Evolutionary conservation across 1,140 invertebrate species (phyloP).

Genomic region (Lordiphosa clarofinis): DNA sequence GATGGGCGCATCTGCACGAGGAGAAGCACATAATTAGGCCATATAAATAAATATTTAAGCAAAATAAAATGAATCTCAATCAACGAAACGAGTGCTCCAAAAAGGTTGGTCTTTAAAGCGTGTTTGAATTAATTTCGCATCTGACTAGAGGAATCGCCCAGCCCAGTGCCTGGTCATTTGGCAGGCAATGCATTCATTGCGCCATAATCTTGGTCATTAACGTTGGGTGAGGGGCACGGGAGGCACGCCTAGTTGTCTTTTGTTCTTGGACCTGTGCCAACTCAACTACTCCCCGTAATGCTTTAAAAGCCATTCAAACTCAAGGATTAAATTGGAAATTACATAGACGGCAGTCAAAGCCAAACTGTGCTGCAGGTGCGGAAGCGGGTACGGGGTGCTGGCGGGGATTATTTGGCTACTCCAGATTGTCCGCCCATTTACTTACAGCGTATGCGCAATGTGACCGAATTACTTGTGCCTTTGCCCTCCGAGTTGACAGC

Average conservation of each 20-base stretch:
- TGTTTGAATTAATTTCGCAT: slow-evolving; percentile 59
- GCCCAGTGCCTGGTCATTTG: slow-evolving; percentile 39
- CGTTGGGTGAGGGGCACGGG: slow-evolving; percentile 24
- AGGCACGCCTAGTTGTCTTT: slow-evolving; percentile 31
- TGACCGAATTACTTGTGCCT: slow-evolving; percentile 89
- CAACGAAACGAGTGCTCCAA: slow-evolving; percentile 1
- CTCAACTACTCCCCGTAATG: slow-evolving; percentile 44
- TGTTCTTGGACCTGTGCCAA: slow-evolving; percentile 65
- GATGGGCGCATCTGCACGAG: slow-evolving; percentile 86
- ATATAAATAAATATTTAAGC: slow-evolving; percentile 45
- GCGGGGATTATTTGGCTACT: slow-evolving; percentile 18
- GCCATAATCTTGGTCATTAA: slow-evolving; percentile 76
- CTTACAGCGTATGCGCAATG: slow-evolving; percentile 91
- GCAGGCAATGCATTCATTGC: slow-evolving; percentile 73
- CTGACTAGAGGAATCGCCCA: slow-evolving; percentile 36
- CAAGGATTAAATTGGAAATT: slow-evolving; percentile 77
- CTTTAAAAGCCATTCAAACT: slow-evolving; percentile 72
- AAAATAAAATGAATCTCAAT: slow-evolving; percentile 38
- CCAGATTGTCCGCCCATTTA: slow-evolving; percentile 62
- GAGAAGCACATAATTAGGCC: slow-evolving; percentile 22
- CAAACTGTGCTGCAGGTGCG: slow-evolving; percentile 44
- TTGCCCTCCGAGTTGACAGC: slow-evolving; percentile 90
- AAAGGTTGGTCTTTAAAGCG: slow-evolving; percentile 31
- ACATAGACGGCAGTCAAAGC: slow-evolving; percentile 68
- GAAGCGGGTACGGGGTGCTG: not conserved